phyloP scores from a whole-genome alignment of 1,140 invertebrate genomes.

The Drosophila funebris region DNA sequence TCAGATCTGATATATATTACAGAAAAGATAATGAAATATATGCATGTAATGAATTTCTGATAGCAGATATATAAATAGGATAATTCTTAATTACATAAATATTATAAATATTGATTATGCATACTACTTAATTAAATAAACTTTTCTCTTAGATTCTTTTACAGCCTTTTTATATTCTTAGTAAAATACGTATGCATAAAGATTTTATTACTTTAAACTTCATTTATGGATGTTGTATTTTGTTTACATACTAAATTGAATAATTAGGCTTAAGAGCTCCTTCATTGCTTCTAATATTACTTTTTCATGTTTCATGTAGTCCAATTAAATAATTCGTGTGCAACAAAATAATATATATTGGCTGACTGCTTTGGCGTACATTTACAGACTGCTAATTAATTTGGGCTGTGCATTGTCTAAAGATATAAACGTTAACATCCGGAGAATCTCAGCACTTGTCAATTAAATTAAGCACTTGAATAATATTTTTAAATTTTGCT shows the following conservation, averaged over 20 bases:
- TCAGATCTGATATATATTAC: slow-evolving; percentile 16
- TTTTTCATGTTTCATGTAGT: background rate
- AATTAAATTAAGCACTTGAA: background rate
- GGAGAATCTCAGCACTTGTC: background rate
- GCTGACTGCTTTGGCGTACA: background rate
- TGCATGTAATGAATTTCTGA: background rate
- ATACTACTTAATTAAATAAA: slow-evolving; percentile 9
- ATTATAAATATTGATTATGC: slow-evolving; percentile 7
- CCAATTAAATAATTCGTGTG: background rate
- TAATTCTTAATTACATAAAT: background rate
- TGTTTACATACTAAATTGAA: slow-evolving; percentile 5
- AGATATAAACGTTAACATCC: background rate
- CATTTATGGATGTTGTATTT: background rate
- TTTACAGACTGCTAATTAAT: too few relatives aligned
- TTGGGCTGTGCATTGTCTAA: background rate
- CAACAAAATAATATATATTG: background rate
- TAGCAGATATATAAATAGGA: background rate
- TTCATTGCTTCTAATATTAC: background rate
- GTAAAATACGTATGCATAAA: slow-evolving; percentile 18
- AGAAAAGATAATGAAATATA: slow-evolving; percentile 1
- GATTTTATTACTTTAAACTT: slow-evolving; percentile 14
- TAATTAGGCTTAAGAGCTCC: background rate
- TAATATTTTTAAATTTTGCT: too few relatives aligned
- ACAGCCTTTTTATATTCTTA: slow-evolving; percentile 24
- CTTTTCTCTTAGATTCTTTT: slow-evolving; percentile 11